phyloP scores from a whole-genome alignment of 2,113 vertebrate species.

The Anser brachyrhynchus region DNA sequence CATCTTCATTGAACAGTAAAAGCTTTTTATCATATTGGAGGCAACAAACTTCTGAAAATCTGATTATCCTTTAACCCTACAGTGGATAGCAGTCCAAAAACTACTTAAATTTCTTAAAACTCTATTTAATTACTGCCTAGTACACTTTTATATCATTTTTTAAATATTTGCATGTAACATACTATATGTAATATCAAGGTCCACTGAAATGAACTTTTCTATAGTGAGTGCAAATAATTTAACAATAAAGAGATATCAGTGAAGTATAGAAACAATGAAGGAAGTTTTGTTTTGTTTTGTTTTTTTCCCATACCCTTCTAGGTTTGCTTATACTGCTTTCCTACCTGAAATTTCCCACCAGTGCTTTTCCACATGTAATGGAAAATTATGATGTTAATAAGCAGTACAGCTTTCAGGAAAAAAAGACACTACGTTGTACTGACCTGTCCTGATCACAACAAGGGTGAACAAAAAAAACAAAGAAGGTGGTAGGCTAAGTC shows the following conservation, averaged over 20 bases:
- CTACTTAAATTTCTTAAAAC: background rate
- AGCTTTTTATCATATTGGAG: background rate
- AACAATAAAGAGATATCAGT: background rate
- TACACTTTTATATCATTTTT: background rate
- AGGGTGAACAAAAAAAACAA: background rate
- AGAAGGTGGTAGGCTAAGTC: accelerated
- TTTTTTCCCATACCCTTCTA: background rate
- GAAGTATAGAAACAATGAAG: background rate
- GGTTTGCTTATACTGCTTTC: background rate
- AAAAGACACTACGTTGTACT: background rate
- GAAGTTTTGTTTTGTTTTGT: background rate
- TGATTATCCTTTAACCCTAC: background rate
- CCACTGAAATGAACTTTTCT: background rate
- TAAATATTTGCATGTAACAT: background rate
- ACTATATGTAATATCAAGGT: background rate
- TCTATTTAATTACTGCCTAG: background rate
- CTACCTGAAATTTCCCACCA: background rate
- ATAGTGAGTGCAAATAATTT: background rate
- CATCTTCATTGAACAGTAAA: background rate
- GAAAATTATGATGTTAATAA: background rate
- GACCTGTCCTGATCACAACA: background rate
- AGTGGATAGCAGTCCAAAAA: background rate
- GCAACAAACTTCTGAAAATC: background rate
- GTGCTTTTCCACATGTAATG: background rate
- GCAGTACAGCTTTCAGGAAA: background rate